phyloP scores from a whole-genome alignment of 2,888 invertebrate genomes.

The Cataglyphis altisquamis region DNA sequence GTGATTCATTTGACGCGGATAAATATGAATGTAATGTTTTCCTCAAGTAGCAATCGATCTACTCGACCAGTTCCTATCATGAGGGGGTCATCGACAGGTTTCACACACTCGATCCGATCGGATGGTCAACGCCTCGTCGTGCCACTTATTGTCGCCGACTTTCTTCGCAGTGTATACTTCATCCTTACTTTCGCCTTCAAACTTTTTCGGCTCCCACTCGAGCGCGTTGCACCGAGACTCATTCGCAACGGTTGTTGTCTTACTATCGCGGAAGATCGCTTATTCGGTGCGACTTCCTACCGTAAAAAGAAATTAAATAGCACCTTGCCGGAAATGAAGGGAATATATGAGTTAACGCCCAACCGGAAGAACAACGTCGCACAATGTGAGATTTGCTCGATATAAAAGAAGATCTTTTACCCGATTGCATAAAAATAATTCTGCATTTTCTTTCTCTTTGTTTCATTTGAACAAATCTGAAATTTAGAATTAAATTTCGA shows the following conservation, averaged over 20 bases:
- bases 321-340: constrained; percentile 36
- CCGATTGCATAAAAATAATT: not conserved
- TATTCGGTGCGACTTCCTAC: constrained; percentile 40
- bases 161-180: constrained; percentile 70
- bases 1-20: not conserved
- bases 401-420: not conserved
- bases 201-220: constrained; percentile 57
- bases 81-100: constrained; percentile 38
- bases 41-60: not conserved
- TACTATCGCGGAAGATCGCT: constrained; percentile 36
- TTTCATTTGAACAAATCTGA: not conserved
- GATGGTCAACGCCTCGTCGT: constrained; percentile 62
- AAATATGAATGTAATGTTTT: not conserved
- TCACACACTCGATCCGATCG: constrained; percentile 45
- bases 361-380: constrained; percentile 2
- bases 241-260: constrained; percentile 26
- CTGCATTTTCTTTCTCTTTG: not conserved
- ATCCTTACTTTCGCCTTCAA: constrained; percentile 78
- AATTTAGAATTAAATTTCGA: constrained; percentile 13
- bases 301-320: constrained; percentile 11
- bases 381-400: constrained; percentile 1
- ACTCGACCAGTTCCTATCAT: constrained; percentile 13
- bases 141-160: constrained; percentile 73
- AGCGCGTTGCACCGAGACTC: constrained; percentile 33
- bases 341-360: constrained; percentile 43